A percentile compares a stretch with the other conserved stretches of the same genome.
Conservation (phyloP, 2,888 invertebrate species). For the Ganaspis brasiliensis region DNA sequence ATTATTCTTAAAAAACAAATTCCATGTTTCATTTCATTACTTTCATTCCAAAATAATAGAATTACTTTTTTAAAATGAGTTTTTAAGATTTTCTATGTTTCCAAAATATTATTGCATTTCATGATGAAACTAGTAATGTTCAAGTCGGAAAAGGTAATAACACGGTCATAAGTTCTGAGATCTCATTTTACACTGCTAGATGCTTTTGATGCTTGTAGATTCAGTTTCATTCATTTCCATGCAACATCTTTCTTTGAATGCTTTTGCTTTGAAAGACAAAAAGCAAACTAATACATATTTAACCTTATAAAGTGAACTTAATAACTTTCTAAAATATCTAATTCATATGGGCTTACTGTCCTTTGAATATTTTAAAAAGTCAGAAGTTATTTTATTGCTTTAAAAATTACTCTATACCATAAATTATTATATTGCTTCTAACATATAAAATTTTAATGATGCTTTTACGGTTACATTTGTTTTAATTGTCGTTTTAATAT, state of each 20-base stretch:
- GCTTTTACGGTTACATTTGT: too few relatives aligned
- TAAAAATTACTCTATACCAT: too few relatives aligned
- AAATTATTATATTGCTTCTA: too few relatives aligned
- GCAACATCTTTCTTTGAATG: background rate
- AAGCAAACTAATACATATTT: background rate
- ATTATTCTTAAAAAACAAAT: too few relatives aligned
- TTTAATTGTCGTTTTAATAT: too few relatives aligned
- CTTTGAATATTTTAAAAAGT: too few relatives aligned
- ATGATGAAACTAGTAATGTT: background rate
- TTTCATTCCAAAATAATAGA: too few relatives aligned
- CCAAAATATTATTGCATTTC: background rate
- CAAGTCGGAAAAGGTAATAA: background rate
- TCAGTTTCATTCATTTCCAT: slow-evolving; percentile 6
- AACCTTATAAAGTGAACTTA: background rate
- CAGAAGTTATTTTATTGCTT: too few relatives aligned
- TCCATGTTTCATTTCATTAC: too few relatives aligned
- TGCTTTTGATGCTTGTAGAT: background rate
- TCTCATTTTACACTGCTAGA: background rate
- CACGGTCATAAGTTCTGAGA: background rate
- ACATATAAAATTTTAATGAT: too few relatives aligned
- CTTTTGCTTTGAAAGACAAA: background rate
- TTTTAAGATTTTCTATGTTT: background rate
- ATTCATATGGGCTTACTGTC: too few relatives aligned
- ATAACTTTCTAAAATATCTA: background rate
- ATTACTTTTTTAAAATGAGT: too few relatives aligned